These are phyloP conservation scores for Calameuta filiformis DNA, from an alignment of 2,888 invertebrate genomes.

Conservation along the genomic window DNA sequence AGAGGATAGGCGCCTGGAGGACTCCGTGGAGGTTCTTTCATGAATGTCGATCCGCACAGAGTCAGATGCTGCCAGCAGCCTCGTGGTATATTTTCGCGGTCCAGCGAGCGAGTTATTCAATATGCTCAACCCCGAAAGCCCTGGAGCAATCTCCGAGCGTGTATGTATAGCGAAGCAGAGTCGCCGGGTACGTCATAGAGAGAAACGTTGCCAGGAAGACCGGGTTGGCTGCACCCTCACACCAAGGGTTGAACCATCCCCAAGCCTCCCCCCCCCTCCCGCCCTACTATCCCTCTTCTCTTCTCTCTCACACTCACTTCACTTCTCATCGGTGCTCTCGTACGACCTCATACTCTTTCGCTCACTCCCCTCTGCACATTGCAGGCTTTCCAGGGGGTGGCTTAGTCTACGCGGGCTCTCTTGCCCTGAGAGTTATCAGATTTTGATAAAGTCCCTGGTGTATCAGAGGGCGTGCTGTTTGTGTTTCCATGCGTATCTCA, in stretches of 20 bases:
- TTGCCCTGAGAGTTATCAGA: slow-evolving; percentile 42
- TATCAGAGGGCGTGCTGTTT: slow-evolving; percentile 48
- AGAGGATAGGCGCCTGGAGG: slow-evolving; percentile 52
- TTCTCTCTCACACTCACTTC: background rate
- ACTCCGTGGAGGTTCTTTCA: slow-evolving; percentile 55
- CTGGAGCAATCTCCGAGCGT: slow-evolving; percentile 58
- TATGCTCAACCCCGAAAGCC: slow-evolving; percentile 64
- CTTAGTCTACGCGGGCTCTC: slow-evolving; percentile 39
- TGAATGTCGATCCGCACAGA: slow-evolving; percentile 49
- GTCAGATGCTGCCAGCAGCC: slow-evolving; percentile 30
- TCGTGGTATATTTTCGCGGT: slow-evolving; percentile 66
- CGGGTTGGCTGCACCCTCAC: background rate
- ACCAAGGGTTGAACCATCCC: background rate
- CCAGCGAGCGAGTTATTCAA: slow-evolving; percentile 67
- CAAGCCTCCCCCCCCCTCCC: too few relatives aligned
- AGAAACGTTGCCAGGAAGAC: background rate
- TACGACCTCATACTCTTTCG: slow-evolving; percentile 8
- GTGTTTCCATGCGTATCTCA: slow-evolving; percentile 41
- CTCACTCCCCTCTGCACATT: slow-evolving; percentile 35
- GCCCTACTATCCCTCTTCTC: background rate
- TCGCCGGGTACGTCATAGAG: background rate
- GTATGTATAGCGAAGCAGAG: background rate
- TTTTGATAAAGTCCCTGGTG: slow-evolving; percentile 53
- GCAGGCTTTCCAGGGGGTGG: slow-evolving; percentile 45
- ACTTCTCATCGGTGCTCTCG: slow-evolving; percentile 2